Base-by-base conservation (phyloP, 2,113 vertebrate species). In the Coryphaenoides rupestris region DNA sequence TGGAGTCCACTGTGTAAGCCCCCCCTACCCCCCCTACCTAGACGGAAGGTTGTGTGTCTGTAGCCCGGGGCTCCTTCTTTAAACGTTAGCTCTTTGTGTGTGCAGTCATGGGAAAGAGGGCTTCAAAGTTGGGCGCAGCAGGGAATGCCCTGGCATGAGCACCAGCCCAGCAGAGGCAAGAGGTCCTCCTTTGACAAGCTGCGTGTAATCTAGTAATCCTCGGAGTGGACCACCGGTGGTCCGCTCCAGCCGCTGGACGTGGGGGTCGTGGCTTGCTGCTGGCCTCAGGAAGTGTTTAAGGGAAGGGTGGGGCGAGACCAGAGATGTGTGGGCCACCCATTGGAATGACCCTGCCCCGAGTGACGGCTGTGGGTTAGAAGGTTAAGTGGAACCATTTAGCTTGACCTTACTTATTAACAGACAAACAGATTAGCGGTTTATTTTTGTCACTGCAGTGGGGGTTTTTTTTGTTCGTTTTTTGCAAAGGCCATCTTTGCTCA, bases 171-270 rank as follows among this genome's bases (percentile, higher is more conserved):
- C 55, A 13, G 63, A 74, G 79, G 74, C 73, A 71, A 74, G 28
- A 63, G 76, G 58, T 60, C 40, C 40, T 40, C 60, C 66, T 83
- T 89, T 90, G 77, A 85, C 83, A 80, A 84, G 80, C 68, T 77
- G 72, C 68, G 9, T 86, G 80, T 90, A 89, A 90, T 91, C 84
- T 89, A 21, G 50, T 91, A 87, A 91, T 89, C 87, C 70, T 60
- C 17, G 33, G 73, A 70, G 79, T 28, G 76, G 73, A 61, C 69
- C 7, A 72, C 77, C 77, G 75, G 80, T 88, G 89, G 82, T 75
- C 80, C 83, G 13, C 33, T 40, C 33, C 9, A 10, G 78, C 61
- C 56, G 72, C 75, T 71, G 66, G 73, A 70, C 63, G 85, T 74
- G 73, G 78, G 81, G n/a, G n/a, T n/a, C 72, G 72, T 73, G 62